A percentile compares a stretch with the other conserved stretches of the same genome.
phyloP scores from a whole-genome alignment of 2,888 invertebrate species.

The Drosophila limbata region DNA sequence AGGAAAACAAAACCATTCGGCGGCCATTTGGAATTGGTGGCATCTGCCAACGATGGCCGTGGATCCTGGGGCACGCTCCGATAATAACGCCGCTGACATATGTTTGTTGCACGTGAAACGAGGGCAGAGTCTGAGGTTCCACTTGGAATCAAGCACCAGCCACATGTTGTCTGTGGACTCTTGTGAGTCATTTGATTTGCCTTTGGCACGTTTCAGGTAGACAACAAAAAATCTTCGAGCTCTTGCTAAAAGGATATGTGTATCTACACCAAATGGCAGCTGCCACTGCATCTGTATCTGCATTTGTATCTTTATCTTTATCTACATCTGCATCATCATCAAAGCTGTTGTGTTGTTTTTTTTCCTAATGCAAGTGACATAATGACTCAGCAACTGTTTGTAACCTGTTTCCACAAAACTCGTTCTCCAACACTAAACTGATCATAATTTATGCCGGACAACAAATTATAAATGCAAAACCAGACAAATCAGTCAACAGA shows the following conservation, averaged over 20 bases:
- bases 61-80: conserved; percentile 46
- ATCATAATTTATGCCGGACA: conserved; percentile 50
- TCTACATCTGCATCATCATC: conserved; percentile 17
- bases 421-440: conserved; percentile 25
- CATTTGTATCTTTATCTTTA: conserved; percentile 1
- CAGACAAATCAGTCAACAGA: conserved; percentile 23
- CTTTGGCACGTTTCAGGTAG: conserved; percentile 48
- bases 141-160: conserved; percentile 17
- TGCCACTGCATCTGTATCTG: conserved; percentile 14
- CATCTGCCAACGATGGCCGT: conserved; percentile 46
- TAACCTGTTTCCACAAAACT: conserved; percentile 45
- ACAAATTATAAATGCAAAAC: conserved; percentile 27
- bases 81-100: conserved; percentile 53
- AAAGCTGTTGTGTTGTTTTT: conserved; percentile 9
- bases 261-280: conserved; percentile 8
- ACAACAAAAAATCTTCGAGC: background rate
- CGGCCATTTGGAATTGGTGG: conserved; percentile 41
- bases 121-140: background rate
- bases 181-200: conserved; percentile 50
- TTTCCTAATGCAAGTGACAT: conserved; percentile 46
- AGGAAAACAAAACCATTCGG: conserved; percentile 37
- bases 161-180: conserved; percentile 43
- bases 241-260: conserved; percentile 3
- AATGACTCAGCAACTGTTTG: conserved; percentile 48
- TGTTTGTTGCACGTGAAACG: conserved; percentile 55